Base-by-base conservation (phyloP, 2,888 invertebrate species). In the Campaea margaritaria region DNA sequence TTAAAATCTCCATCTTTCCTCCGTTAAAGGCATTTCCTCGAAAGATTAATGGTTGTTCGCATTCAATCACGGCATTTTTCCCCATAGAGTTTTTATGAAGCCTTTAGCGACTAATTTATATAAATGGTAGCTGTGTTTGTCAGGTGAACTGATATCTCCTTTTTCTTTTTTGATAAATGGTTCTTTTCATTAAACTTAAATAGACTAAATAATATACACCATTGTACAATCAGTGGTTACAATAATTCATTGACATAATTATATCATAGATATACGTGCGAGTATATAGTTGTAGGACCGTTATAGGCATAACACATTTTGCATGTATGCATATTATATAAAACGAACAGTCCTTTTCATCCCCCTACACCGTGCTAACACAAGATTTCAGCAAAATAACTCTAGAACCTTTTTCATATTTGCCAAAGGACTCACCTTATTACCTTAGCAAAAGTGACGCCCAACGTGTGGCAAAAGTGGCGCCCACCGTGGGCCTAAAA, bases 381-480 rank as follows among this genome's bases (percentile, higher is more conserved):
- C 46, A 55, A 50, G 55, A 55, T 60, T 59, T 50, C 50, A 55
- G 50, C 51, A 51, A 60, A 55, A 55, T 51, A 55, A 48, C 50
- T 59, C 44, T 43, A 28, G 54, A 42, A 47, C 60, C 60, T 50
- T 60, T 50, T 36, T 55, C 38, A 54, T 60, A 47, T 60, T 55
- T 60, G 55, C 51, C 36, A 47, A 55, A 55, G 51, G 60, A 55
- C 45, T 54, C 15, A 12, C 48, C 42, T 51, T 60, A 60, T 55
- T 51, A 51, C 54, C 54, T 60, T 47, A 45, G 51, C 16, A 63
- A 68, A 62, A 65, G 21, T 67, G 66, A 64, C 65, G 62, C 65
- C 58, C 61, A 58, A 54, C 46, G 34, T 16, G 61, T 66, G 5
- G 21, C 21, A 21, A 21, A 21, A 21, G 21, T 67, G 66, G 64